Evolutionary conservation across 2,113 vertebrate species (phyloP).

Genomic region (Brachyhypopomus occidentalis): DNA sequence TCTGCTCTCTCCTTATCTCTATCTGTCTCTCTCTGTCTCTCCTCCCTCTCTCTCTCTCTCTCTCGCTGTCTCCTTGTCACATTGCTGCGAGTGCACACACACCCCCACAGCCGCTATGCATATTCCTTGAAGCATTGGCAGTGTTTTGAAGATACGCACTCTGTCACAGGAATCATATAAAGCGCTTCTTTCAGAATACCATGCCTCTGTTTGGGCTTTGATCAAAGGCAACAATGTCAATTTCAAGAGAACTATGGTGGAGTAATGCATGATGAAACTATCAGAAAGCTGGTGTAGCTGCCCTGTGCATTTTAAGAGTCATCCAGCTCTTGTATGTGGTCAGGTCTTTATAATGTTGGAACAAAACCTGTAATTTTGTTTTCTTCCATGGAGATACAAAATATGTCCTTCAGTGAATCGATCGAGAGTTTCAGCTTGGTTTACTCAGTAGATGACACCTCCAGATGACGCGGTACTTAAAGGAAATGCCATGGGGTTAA

Average conservation of each 20-base stretch:
- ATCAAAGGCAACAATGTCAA: conserved; percentile 78
- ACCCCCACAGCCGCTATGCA: conserved; percentile 27
- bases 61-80: conserved; percentile 36
- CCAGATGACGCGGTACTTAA: conserved; percentile 36
- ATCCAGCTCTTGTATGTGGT: conserved; percentile 64
- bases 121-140: conserved; percentile 65
- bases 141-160: conserved; percentile 68
- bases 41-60: conserved; percentile 1
- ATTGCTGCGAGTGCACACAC: conserved; percentile 38
- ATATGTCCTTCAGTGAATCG: conserved; percentile 32
- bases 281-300: conserved; percentile 75
- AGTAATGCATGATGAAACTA: conserved; percentile 79
- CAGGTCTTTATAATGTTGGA: conserved; percentile 48
- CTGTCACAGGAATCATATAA: conserved; percentile 74
- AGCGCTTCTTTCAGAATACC: conserved; percentile 72
- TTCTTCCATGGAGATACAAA: conserved; percentile 55
- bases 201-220: conserved; percentile 73
- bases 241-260: conserved; percentile 71
- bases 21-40: background rate
- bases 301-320: conserved; percentile 73
- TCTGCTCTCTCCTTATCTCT: background rate
- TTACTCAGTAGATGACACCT: conserved; percentile 42
- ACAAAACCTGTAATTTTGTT: too few species aligned
- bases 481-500: conserved; percentile 54
- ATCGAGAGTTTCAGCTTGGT: background rate